phyloP scores from a whole-genome alignment of 2,113 vertebrate genomes.

The Tamias sibiricus region DNA sequence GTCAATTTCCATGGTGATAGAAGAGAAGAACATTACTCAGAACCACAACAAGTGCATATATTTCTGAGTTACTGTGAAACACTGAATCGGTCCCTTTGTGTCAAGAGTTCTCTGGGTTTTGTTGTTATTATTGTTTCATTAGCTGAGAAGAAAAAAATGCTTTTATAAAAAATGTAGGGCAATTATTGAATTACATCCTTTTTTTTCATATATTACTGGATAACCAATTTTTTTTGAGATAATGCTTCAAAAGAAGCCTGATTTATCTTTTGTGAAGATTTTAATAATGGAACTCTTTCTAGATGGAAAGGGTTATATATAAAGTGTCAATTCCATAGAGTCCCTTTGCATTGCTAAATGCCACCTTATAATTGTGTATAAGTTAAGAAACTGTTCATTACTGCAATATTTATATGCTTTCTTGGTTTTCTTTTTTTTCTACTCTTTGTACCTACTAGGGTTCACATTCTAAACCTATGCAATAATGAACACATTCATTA shows the following conservation, averaged over 20 bases:
- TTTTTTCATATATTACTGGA: background rate
- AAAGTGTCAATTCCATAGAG: background rate
- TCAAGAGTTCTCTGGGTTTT: conserved; percentile 57
- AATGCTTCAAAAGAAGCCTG: conserved; percentile 35
- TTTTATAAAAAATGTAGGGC: conserved; percentile 18
- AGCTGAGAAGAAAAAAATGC: conserved; percentile 1
- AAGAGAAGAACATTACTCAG: conserved; percentile 43
- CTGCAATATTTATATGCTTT: background rate
- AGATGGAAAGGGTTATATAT: background rate
- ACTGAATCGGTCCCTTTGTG: conserved; percentile 50
- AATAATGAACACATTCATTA: background rate
- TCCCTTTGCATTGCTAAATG: background rate
- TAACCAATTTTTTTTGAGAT: background rate
- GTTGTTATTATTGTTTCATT: conserved; percentile 68
- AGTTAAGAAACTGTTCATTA: background rate
- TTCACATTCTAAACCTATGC: background rate
- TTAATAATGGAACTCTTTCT: conserved; percentile 22
- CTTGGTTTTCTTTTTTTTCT: background rate
- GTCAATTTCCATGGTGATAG: conserved; percentile 80
- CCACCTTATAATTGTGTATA: background rate
- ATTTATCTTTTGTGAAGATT: conserved; percentile 49
- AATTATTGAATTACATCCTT: conserved; percentile 42
- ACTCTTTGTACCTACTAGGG: background rate
- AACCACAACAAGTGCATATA: background rate
- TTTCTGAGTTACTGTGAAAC: conserved; percentile 57